Percentiles rank a stretch among this genome's conserved stretches.
These are phyloP conservation scores for Erannis defoliaria DNA, from an alignment of 2,888 invertebrate genomes.

Conservation along the genomic window DNA sequence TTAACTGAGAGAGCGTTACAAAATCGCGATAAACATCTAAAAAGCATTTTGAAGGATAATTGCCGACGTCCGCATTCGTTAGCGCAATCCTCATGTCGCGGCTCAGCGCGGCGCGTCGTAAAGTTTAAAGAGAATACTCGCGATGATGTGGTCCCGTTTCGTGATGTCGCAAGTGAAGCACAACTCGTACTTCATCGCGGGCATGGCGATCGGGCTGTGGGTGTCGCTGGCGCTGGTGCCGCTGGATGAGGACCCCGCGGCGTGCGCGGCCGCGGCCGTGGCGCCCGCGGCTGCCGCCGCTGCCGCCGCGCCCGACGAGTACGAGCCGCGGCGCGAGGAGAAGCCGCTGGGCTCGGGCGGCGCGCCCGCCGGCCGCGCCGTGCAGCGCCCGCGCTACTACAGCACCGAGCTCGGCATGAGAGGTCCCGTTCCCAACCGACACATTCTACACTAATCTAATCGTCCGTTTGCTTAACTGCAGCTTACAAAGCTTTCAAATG, in stretches of 20 bases:
- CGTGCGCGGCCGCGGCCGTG: conserved; percentile 46
- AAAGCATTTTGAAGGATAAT: not conserved
- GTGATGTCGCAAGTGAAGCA: conserved; percentile 82
- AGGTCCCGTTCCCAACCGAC: conserved; percentile 48
- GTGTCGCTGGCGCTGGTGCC: conserved; percentile 83
- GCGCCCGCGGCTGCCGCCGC: conserved; percentile 44
- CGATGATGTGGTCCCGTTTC: conserved; percentile 74
- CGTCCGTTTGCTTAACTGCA: too few species aligned
- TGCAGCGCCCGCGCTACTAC: conserved; percentile 96
- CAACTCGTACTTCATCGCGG: conserved; percentile 87
- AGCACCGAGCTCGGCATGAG: conserved; percentile 97
- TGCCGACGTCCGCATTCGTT: not conserved
- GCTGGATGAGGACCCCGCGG: conserved; percentile 67
- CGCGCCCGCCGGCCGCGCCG: conserved; percentile 71
- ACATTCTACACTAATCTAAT: too few species aligned
- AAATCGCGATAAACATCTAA: not conserved
- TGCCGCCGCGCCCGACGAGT: conserved; percentile 62
- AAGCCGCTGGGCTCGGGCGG: conserved; percentile 61
- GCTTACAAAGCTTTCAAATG: too few species aligned
- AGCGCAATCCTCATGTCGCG: not conserved
- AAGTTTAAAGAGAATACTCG: not conserved
- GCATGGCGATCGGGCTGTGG: conserved; percentile 85
- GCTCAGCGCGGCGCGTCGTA: not conserved
- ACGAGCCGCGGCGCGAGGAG: conserved; percentile 73
- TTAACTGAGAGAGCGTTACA: too few species aligned